Conservation (phyloP, 92 coral and sea anemone genomes). For the Palythoa heliodiscus region DNA sequence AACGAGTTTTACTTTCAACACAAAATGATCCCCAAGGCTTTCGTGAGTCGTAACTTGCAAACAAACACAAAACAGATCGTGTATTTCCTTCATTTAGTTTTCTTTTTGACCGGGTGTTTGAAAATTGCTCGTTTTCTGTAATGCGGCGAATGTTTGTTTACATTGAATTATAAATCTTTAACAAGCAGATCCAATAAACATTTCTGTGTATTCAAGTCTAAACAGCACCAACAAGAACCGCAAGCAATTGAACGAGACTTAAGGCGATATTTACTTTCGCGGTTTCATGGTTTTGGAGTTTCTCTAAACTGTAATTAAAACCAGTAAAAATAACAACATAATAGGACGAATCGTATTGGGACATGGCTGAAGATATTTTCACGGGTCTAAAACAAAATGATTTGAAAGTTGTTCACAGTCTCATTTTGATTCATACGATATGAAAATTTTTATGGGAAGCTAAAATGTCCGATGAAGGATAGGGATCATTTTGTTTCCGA, state of each 20-base stretch:
- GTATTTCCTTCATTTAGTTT: slow-evolving; percentile 27
- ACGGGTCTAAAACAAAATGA: slow-evolving; percentile 24
- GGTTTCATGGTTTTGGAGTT: slow-evolving; percentile 72
- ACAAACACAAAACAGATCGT: slow-evolving; percentile 24
- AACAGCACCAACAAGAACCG: slow-evolving; percentile 66
- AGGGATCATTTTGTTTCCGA: slow-evolving; percentile 10
- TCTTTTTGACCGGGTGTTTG: slow-evolving; percentile 10
- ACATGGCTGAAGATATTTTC: slow-evolving; percentile 54
- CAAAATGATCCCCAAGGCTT: slow-evolving; percentile 8
- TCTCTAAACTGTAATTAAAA: slow-evolving; percentile 76
- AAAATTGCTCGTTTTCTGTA: slow-evolving; percentile 38
- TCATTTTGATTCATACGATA: slow-evolving; percentile 20
- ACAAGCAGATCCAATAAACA: slow-evolving; percentile 78
- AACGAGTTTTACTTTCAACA: slow-evolving; percentile 20
- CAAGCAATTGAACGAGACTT: slow-evolving; percentile 60
- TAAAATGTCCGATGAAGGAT: slow-evolving; percentile 2
- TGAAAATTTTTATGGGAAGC: background rate
- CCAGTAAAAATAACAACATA: slow-evolving; percentile 59
- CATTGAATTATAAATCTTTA: slow-evolving; percentile 81
- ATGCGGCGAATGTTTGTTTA: slow-evolving; percentile 73
- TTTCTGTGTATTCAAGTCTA: slow-evolving; percentile 68
- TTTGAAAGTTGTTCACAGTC: slow-evolving; percentile 10
- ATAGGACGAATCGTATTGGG: slow-evolving; percentile 50
- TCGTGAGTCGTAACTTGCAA: slow-evolving; percentile 10
- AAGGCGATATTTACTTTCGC: slow-evolving; percentile 67